These are phyloP conservation scores for Thaumatotibia leucotreta DNA, from an alignment of 1,140 invertebrate genomes.

Conservation along the genomic window DNA sequence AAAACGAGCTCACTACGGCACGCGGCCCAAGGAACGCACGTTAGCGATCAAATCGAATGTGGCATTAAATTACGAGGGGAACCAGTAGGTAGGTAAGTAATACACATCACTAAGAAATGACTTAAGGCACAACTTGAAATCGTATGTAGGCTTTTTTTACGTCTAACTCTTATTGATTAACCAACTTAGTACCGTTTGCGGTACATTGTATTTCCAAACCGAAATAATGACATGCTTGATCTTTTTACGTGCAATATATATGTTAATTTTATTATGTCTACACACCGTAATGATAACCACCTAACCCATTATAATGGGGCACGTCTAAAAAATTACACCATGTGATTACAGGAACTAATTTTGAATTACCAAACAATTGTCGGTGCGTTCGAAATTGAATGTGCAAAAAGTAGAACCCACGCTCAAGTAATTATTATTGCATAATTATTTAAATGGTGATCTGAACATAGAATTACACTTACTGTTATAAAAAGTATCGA, in stretches of 20 bases:
- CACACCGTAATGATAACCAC: conserved; percentile 35
- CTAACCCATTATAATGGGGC: conserved; percentile 16
- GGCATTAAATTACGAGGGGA: neutral
- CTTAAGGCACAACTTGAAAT: neutral
- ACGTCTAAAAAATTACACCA: conserved; percentile 29
- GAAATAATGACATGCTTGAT: conserved; percentile 19
- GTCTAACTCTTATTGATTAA: neutral
- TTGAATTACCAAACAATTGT: conserved; percentile 46
- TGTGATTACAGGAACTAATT: conserved; percentile 55
- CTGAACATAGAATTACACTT: neutral
- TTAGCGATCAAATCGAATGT: conserved; percentile 1
- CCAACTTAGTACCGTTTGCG: neutral
- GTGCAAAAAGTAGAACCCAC: conserved; percentile 16
- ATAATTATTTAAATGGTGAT: neutral
- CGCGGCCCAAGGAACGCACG: neutral
- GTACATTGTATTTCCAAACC: neutral
- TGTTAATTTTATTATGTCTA: conserved; percentile 54
- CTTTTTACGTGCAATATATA: conserved; percentile 41
- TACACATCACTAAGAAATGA: neutral
- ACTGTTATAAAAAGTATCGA: conserved; percentile 19
- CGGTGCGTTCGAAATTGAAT: conserved; percentile 14
- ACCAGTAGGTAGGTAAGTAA: neutral
- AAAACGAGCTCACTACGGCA: conserved; percentile 6
- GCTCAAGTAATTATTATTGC: conserved; percentile 1
- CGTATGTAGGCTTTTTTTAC: neutral